Evolutionary conservation across 2,797 vertebrate species (phyloP).

Genomic region (Gastrophryne carolinensis): DNA sequence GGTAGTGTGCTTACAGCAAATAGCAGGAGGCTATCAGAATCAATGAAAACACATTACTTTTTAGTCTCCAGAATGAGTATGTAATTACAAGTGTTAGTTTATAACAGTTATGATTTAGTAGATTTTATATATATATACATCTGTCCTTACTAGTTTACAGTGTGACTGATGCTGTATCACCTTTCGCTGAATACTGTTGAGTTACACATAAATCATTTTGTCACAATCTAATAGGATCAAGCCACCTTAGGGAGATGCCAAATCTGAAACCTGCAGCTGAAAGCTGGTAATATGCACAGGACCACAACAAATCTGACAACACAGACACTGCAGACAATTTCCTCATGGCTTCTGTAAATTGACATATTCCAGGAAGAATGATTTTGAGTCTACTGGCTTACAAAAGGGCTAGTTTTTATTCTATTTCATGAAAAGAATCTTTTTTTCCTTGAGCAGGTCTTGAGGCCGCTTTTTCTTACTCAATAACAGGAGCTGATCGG

Average conservation of each 20-base stretch:
- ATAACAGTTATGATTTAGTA: no score
- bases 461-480: slow-evolving; percentile 59
- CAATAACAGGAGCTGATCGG: slow-evolving; percentile 81
- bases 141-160: neutral
- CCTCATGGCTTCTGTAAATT: slow-evolving; percentile 31
- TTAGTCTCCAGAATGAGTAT: no score
- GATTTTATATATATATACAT: no score
- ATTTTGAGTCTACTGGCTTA: neutral
- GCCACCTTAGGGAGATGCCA: no score
- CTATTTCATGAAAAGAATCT: neutral
- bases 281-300: neutral
- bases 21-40: no score
- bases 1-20: no score
- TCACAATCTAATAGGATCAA: no score
- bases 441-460: neutral
- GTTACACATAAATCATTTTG: slow-evolving; percentile 16
- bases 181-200: slow-evolving; percentile 33
- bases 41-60: no score
- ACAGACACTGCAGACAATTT: neutral
- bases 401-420: slow-evolving; percentile 8
- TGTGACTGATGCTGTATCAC: slow-evolving; percentile 12
- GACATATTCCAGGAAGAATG: slow-evolving; percentile 1
- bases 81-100: no score
- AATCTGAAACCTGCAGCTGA: neutral
- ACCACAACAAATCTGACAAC: neutral